A percentile compares a stretch with the other conserved stretches of the same genome.
These are phyloP conservation scores for Pycnomerus fuliginosus DNA, from an alignment of 2,888 invertebrate species.

Conservation along the genomic window DNA sequence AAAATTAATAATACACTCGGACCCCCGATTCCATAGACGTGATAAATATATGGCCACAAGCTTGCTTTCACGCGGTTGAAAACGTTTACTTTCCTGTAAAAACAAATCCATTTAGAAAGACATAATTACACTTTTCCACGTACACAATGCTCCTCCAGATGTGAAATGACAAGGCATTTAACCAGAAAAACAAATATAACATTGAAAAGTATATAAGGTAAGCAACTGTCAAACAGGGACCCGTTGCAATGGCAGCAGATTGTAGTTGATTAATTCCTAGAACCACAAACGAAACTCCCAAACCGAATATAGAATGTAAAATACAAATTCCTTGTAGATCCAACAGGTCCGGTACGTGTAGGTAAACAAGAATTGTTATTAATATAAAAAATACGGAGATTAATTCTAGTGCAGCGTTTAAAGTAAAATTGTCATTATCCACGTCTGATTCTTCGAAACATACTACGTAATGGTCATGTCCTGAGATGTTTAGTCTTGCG, in stretches of 20 bases:
- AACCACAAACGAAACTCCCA: constrained; percentile 60
- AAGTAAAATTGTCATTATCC: constrained; percentile 7
- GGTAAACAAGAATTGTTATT: constrained; percentile 62
- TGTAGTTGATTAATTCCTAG: constrained; percentile 60
- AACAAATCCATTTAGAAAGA: too few relatives aligned
- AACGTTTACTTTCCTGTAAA: constrained; percentile 7
- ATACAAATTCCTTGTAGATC: constrained; percentile 62
- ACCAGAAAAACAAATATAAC: constrained; percentile 71
- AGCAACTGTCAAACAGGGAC: constrained; percentile 57
- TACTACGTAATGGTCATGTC: constrained; percentile 18
- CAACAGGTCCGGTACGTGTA: constrained; percentile 62
- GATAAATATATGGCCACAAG: constrained; percentile 58
- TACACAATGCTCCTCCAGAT: constrained; percentile 66
- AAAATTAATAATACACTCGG: constrained; percentile 57
- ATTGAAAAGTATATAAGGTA: constrained; percentile 53
- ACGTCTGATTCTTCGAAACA: constrained; percentile 16
- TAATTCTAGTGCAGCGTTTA: constrained; percentile 24
- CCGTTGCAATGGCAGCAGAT: constrained; percentile 44
- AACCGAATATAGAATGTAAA: constrained; percentile 61
- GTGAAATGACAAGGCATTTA: constrained; percentile 68
- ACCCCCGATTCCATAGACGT: constrained; percentile 62
- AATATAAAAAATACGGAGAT: constrained; percentile 58
- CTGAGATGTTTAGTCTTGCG: constrained; percentile 8
- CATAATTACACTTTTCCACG: too few relatives aligned
- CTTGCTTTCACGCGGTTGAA: constrained; percentile 8